Evolutionary conservation across 2,113 vertebrate species (phyloP).

Genomic region (Colossoma macropomum): DNA sequence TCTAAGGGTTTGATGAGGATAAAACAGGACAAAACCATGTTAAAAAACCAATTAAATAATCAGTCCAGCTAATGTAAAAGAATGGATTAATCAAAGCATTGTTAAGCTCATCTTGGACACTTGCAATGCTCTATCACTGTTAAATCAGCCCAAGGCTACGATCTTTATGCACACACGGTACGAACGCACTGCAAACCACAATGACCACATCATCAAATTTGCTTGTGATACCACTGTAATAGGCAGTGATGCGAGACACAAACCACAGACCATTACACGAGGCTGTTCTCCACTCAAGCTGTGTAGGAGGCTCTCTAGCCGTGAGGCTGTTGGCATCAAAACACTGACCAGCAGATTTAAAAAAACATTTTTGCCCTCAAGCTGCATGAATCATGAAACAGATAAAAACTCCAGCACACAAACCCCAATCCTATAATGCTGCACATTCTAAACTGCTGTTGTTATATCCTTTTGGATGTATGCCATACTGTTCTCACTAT

Average conservation of each 20-base stretch:
- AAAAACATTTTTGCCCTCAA: background rate
- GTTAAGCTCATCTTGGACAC: background rate
- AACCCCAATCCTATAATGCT: background rate
- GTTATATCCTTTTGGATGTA: background rate
- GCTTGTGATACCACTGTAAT: background rate
- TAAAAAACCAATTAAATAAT: background rate
- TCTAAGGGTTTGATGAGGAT: background rate
- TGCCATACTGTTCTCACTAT: background rate
- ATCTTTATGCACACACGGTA: background rate
- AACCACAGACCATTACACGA: constrained; percentile 9
- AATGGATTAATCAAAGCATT: constrained; percentile 14
- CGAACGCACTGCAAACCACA: background rate
- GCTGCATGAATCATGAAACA: background rate
- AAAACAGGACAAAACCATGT: background rate
- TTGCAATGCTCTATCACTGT: background rate
- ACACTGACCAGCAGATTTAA: background rate
- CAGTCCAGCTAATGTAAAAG: background rate
- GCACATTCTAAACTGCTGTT: background rate
- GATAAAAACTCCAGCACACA: background rate
- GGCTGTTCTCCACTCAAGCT: background rate
- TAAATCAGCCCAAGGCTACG: background rate
- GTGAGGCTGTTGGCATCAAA: background rate
- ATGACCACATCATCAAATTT: background rate
- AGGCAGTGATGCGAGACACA: background rate
- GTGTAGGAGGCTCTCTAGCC: background rate